A percentile compares a stretch with the other conserved stretches of the same genome.
Evolutionary conservation across 2,888 invertebrate species (phyloP).

Genomic region (Lithophane ornitopus): DNA sequence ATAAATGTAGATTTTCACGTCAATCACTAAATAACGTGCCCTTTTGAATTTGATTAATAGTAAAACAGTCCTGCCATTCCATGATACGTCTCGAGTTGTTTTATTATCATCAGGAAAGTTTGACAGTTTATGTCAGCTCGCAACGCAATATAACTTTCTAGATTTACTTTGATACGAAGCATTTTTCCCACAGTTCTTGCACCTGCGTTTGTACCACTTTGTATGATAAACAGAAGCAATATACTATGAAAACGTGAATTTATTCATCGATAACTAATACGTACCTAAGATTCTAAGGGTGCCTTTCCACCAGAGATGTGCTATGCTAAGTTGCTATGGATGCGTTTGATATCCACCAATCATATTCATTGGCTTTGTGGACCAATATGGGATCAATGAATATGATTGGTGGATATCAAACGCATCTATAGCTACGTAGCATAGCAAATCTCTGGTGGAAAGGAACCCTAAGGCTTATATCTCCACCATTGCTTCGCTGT

Average conservation of each 20-base stretch:
- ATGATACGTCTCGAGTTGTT: not conserved
- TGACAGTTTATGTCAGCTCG: conserved; percentile 26
- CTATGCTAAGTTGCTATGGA: too few relatives aligned
- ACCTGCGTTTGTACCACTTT: conserved; percentile 23
- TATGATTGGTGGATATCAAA: too few relatives aligned
- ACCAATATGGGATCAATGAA: too few relatives aligned
- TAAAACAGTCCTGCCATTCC: not conserved
- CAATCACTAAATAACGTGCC: not conserved
- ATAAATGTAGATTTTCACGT: not conserved
- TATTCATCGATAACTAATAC: not conserved
- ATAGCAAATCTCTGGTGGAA: too few relatives aligned
- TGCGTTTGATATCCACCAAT: too few relatives aligned
- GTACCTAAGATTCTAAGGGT: not conserved
- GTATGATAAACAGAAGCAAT: conserved; percentile 13
- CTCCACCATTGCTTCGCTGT: too few relatives aligned
- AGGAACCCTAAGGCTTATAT: too few relatives aligned
- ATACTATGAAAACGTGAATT: conserved; percentile 1
- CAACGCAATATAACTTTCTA: conserved; percentile 44
- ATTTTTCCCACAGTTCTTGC: conserved; percentile 30
- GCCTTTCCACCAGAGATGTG: too few relatives aligned
- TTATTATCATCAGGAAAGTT: conserved; percentile 34
- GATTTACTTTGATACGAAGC: conserved; percentile 7
- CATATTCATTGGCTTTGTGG: too few relatives aligned
- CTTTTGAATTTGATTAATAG: not conserved
- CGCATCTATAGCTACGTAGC: too few relatives aligned